These are phyloP conservation scores for Gasterosteus aculeatus DNA, from an alignment of 2,113 vertebrate genomes.

Conservation along the genomic window DNA sequence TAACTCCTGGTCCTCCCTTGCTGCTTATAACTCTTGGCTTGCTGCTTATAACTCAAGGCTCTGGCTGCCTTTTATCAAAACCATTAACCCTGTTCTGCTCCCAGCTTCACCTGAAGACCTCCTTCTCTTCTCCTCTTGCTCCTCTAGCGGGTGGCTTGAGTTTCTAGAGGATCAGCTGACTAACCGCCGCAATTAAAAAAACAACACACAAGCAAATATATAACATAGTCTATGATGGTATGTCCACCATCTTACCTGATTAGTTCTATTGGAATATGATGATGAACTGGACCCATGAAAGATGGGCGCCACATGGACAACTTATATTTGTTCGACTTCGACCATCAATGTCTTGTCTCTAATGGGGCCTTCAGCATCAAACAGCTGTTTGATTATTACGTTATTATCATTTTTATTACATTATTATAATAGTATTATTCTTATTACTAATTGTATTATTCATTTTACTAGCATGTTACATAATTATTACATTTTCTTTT, in stretches of 20 bases:
- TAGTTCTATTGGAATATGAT: too few species aligned
- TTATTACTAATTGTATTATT: background rate
- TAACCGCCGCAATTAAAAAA: background rate
- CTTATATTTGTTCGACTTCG: too few species aligned
- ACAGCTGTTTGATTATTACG: background rate
- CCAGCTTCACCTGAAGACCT: conserved; percentile 1
- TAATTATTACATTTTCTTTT: too few species aligned
- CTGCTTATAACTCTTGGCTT: background rate
- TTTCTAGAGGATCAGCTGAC: conserved; percentile 12
- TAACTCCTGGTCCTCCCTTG: background rate
- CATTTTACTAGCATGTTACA: too few species aligned
- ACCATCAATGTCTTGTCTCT: background rate
- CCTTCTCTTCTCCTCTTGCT: background rate
- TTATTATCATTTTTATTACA: background rate
- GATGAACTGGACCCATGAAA: background rate
- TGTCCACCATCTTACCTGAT: background rate
- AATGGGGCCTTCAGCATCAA: background rate
- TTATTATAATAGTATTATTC: background rate
- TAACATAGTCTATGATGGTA: too few species aligned
- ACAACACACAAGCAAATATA: too few species aligned
- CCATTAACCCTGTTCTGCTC: conserved; percentile 15
- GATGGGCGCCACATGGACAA: background rate
- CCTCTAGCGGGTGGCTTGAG: conserved; percentile 12
- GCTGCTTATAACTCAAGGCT: background rate
- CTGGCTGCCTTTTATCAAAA: background rate